These are phyloP conservation scores for Brachionus angularis DNA, from an alignment of 1,140 invertebrate species.

Conservation along the genomic window DNA sequence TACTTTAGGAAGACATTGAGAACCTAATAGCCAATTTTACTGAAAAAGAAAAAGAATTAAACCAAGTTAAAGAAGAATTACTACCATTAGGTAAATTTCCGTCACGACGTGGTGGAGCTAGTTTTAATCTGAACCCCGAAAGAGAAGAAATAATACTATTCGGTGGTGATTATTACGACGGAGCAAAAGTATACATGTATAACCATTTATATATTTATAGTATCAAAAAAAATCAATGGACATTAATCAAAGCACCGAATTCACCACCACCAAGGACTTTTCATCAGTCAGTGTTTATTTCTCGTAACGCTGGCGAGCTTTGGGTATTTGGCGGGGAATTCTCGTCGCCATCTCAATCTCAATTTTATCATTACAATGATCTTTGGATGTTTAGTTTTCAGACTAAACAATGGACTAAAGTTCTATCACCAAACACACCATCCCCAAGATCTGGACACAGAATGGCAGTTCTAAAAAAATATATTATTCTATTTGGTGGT, in stretches of 20 bases:
- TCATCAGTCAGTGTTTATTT: conserved; percentile 66
- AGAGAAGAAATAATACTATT: conserved; percentile 83
- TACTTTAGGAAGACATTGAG: conserved; percentile 38
- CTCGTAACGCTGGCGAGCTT: not conserved
- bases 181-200: conserved; percentile 75
- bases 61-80: conserved; percentile 21
- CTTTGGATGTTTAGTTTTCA: conserved; percentile 77
- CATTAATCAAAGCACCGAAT: conserved; percentile 69
- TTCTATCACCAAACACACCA: conserved; percentile 69
- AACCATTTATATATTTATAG: conserved; percentile 81
- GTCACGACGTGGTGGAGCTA: conserved; percentile 66
- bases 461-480: conserved; percentile 74
- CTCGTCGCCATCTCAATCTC: conserved; percentile 77
- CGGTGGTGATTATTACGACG: conserved; percentile 87
- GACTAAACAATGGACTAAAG: conserved; percentile 81
- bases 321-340: conserved; percentile 71
- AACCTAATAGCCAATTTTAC: conserved; percentile 28
- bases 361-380: conserved; percentile 89
- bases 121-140: conserved; percentile 73
- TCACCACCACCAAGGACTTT: conserved; percentile 77
- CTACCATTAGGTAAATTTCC: conserved; percentile 31
- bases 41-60: conserved; percentile 35
- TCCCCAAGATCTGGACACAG: conserved; percentile 81
- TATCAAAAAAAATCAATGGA: conserved; percentile 74
- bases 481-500: conserved; percentile 80